Conservation (phyloP, 1,140 invertebrate species). For the Lepidostoma basale region DNA sequence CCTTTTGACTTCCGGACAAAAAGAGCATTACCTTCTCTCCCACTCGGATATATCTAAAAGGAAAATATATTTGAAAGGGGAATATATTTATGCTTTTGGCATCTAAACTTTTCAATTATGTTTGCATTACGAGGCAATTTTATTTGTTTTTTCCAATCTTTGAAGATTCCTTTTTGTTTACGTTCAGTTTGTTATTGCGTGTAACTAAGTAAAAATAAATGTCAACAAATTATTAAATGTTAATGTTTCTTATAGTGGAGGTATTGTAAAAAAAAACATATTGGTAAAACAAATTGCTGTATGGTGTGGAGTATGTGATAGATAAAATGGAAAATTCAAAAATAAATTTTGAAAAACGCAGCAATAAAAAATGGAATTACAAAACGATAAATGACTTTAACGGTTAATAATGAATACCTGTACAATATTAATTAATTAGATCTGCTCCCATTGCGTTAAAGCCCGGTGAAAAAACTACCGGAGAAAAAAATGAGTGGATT, state of each 20-base stretch:
- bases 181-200: too few species aligned
- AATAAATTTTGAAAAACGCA: background rate
- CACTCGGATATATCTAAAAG: background rate
- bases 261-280: too few species aligned
- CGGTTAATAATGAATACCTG: too few species aligned
- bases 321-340: background rate
- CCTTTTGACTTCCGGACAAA: background rate
- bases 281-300: too few species aligned
- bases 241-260: too few species aligned
- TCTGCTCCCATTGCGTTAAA: too few species aligned
- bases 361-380: background rate
- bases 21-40: too few species aligned
- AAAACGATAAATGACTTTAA: background rate
- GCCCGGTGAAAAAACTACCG: slow-evolving; percentile 9
- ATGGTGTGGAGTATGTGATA: background rate
- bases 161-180: too few species aligned
- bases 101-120: background rate
- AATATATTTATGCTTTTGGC: background rate
- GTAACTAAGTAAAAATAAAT: too few species aligned
- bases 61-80: background rate
- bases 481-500: slow-evolving; percentile 36
- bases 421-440: too few species aligned
- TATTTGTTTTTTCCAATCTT: too few species aligned
- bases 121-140: background rate
- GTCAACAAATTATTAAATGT: too few species aligned